A percentile compares a stretch with the other conserved stretches of the same genome.
phyloP scores from a whole-genome alignment of 2,113 vertebrate genomes.

The Marcusenius ussheri region DNA sequence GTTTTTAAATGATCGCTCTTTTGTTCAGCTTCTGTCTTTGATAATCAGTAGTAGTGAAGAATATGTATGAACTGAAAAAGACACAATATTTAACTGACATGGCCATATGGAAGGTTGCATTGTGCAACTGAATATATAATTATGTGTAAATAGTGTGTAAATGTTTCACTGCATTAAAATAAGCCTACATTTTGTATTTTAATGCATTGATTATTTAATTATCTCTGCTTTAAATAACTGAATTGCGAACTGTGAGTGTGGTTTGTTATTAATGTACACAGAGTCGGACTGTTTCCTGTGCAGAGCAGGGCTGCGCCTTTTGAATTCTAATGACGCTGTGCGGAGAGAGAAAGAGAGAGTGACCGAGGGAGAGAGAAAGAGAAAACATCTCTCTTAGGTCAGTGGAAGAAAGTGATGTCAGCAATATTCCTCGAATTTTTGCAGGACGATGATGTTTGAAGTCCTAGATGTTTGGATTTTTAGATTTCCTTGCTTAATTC shows the following conservation, averaged over 20 bases:
- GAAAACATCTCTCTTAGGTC: neutral
- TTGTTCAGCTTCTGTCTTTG: constrained; percentile 15
- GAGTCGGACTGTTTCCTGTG: neutral
- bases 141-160: neutral
- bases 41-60: constrained; percentile 34
- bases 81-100: neutral
- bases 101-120: neutral
- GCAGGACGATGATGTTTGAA: neutral
- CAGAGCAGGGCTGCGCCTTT: neutral
- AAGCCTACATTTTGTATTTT: neutral
- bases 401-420: neutral
- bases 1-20: constrained; percentile 46
- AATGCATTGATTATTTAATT: neutral
- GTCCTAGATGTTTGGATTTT: neutral
- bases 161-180: neutral
- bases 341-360: neutral
- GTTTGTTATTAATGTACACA: neutral
- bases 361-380: neutral
- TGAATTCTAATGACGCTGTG: neutral
- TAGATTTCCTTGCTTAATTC: neutral
- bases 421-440: neutral
- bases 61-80: constrained; percentile 42
- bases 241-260: neutral
- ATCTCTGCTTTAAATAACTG: neutral
- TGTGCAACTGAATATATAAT: neutral